Percentiles rank a stretch among this genome's conserved stretches.
Evolutionary conservation across 2,797 vertebrate species (phyloP).

Genomic region (Syngnathus rostellatus): DNA sequence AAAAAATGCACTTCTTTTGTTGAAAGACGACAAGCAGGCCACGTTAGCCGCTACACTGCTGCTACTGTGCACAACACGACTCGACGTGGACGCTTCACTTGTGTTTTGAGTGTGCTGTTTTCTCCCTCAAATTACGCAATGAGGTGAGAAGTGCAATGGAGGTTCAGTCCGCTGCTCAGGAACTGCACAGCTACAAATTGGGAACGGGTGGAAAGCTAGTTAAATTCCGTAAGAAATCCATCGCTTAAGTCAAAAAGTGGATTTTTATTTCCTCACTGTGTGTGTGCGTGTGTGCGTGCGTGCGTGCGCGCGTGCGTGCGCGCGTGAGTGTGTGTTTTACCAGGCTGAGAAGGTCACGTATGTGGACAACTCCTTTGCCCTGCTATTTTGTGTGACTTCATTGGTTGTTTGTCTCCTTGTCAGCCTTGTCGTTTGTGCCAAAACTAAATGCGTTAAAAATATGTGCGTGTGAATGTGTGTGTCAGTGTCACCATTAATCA

Average conservation of each 20-base stretch:
- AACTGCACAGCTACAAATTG: constrained; percentile 44
- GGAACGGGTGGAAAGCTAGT: neutral
- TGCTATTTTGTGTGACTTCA: constrained; percentile 63
- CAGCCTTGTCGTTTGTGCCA: constrained; percentile 75
- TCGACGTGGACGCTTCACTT: neutral
- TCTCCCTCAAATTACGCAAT: constrained; percentile 35
- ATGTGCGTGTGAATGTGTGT: constrained; percentile 45
- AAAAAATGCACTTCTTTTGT: neutral
- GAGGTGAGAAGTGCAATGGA: constrained; percentile 52
- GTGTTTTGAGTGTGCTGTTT: neutral
- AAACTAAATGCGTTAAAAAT: constrained; percentile 52
- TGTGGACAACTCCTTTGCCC: constrained; percentile 48
- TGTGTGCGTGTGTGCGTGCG: neutral
- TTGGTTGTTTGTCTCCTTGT: constrained; percentile 42
- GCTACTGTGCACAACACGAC: neutral
- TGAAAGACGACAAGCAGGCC: neutral
- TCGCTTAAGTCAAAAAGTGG: neutral
- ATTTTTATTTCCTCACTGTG: neutral
- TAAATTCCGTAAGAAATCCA: neutral
- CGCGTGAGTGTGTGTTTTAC: neutral
- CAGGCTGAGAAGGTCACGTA: too few relatives aligned
- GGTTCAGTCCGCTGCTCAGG: constrained; percentile 61
- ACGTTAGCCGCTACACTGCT: neutral
- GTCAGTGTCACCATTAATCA: constrained; percentile 44
- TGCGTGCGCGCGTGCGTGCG: too few relatives aligned